phyloP scores from a whole-genome alignment of 2,113 vertebrate species.

The Ranitomeya variabilis region DNA sequence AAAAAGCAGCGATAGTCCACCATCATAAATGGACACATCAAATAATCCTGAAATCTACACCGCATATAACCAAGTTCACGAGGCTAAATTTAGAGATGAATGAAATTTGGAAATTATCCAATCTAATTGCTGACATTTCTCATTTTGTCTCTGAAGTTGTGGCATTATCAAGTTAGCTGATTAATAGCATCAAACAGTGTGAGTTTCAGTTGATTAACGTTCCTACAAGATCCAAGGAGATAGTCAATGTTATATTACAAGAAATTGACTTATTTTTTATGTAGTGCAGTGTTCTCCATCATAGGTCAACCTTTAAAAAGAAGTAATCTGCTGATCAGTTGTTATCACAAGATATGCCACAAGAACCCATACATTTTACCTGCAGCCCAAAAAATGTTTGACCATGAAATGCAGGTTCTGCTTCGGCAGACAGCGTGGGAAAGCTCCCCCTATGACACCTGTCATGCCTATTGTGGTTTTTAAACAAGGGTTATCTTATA shows the following conservation, averaged over 20 bases:
- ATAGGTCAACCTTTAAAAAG: background rate
- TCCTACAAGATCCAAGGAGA: background rate
- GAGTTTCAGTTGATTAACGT: background rate
- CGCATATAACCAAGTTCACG: background rate
- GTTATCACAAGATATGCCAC: no score
- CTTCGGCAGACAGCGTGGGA: no score
- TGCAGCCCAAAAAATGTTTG: background rate
- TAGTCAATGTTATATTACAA: background rate
- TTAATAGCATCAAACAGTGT: conserved; percentile 6
- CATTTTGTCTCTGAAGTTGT: conserved; percentile 21
- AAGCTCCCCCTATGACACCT: no score
- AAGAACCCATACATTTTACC: background rate
- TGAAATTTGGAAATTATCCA: background rate
- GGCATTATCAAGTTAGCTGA: conserved; percentile 1
- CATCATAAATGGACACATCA: background rate
- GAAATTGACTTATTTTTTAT: background rate
- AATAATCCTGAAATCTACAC: background rate
- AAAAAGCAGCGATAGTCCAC: background rate
- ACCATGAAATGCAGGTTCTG: background rate
- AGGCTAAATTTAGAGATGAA: background rate
- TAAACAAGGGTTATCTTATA: no score
- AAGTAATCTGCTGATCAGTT: background rate
- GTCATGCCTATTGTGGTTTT: no score
- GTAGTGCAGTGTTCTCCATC: background rate
- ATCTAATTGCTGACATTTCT: conserved; percentile 22